These are phyloP conservation scores for Venustoraphidia nigricollis DNA, from an alignment of 2,888 invertebrate species.

Conservation along the genomic window DNA sequence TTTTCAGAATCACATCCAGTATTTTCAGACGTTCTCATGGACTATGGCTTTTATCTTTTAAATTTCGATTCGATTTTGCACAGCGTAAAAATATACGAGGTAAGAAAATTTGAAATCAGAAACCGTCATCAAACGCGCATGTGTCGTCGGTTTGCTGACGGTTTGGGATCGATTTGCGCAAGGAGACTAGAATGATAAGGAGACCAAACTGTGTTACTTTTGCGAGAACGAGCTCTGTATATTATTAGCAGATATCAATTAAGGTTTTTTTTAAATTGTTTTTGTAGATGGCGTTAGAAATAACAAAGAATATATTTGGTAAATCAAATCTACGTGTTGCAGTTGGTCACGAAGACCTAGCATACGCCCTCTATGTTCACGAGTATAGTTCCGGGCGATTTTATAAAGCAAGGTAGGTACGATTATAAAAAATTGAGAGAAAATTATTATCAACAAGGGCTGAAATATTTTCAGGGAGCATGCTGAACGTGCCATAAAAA, in stretches of 20 bases:
- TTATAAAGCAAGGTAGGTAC: constrained; percentile 48
- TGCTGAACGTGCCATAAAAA: constrained; percentile 67
- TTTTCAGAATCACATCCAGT: constrained; percentile 60
- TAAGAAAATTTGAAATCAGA: constrained; percentile 17
- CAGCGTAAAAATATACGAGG: constrained; percentile 74
- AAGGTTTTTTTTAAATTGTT: constrained; percentile 5
- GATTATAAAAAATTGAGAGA: background rate
- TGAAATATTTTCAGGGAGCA: constrained; percentile 41
- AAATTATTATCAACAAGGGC: constrained; percentile 1
- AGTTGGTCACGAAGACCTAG: constrained; percentile 79
- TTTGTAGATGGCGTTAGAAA: constrained; percentile 49
- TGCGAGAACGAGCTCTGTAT: no score
- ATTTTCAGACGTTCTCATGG: constrained; percentile 70
- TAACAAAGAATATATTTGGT: constrained; percentile 64
- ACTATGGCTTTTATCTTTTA: constrained; percentile 81
- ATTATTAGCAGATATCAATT: no score
- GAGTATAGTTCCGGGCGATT: constrained; percentile 85
- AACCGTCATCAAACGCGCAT: no score
- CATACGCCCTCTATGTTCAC: constrained; percentile 83
- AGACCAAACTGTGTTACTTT: no score
- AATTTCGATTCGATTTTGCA: constrained; percentile 75
- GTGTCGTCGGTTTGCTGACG: no score
- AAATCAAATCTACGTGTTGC: constrained; percentile 78
- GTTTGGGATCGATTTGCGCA: no score
- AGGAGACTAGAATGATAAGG: no score